Conservation (phyloP, 2,888 invertebrate genomes). For the Poecilus cupreus region DNA sequence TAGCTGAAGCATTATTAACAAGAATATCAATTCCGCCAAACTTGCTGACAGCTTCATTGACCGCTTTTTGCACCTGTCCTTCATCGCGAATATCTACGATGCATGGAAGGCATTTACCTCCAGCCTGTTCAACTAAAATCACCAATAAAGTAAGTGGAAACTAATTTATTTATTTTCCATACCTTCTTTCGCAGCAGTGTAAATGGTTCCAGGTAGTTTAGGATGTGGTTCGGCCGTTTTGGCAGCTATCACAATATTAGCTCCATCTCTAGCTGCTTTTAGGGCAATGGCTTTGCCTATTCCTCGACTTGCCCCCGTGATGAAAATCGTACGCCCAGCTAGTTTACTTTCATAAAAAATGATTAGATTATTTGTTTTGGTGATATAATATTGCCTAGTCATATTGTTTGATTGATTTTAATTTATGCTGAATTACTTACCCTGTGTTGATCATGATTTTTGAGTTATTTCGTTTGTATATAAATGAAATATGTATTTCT, state of each 20-base stretch:
- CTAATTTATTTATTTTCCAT: slow-evolving; percentile 65
- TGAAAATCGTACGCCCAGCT: slow-evolving; percentile 93
- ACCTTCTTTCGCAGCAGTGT: slow-evolving; percentile 93
- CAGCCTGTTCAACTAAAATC: slow-evolving; percentile 85
- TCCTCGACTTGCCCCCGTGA: slow-evolving; percentile 97
- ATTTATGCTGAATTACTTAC: slow-evolving; percentile 49
- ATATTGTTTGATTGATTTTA: background rate
- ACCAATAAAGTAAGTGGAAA: too few species aligned
- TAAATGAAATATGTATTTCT: background rate
- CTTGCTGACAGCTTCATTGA: slow-evolving; percentile 84
- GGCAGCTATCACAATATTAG: slow-evolving; percentile 92
- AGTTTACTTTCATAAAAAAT: slow-evolving; percentile 76
- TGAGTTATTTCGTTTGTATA: background rate
- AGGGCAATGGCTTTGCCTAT: slow-evolving; percentile 97
- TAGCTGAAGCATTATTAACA: slow-evolving; percentile 97
- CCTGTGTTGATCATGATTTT: slow-evolving; percentile 62
- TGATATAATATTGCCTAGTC: slow-evolving; percentile 16
- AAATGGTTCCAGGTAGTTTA: slow-evolving; percentile 94
- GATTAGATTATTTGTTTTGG: background rate
- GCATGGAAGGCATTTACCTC: slow-evolving; percentile 91
- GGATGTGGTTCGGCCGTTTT: slow-evolving; percentile 94
- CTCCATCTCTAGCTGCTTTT: slow-evolving; percentile 94
- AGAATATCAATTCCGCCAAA: slow-evolving; percentile 98
- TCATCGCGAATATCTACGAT: slow-evolving; percentile 93
- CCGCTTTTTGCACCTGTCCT: slow-evolving; percentile 81